Evolutionary conservation across 2,888 invertebrate genomes (phyloP), one percentile per base, ranked within the genome.

Genomic region (Aethes cnicana): DNA sequence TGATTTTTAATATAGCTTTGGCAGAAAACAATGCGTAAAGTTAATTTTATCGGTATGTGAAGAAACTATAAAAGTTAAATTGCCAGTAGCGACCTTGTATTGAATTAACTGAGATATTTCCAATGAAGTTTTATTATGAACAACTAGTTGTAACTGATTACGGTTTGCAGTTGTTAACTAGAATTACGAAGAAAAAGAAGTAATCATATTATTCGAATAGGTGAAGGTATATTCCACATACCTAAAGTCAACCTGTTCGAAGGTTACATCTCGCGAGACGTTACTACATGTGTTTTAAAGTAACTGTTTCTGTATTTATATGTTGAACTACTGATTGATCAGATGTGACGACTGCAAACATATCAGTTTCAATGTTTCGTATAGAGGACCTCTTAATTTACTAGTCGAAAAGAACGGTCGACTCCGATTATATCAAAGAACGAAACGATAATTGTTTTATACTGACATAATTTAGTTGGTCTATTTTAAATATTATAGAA

Each of bases 341-440:
- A 18, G 14, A 12, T 6, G 50, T 50, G 32, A 37, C 50, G 43
- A 50, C 43, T 50, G 36, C 30, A 39, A 28, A 21, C 32, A 35
- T 30, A 43, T 30, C 50, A 30, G 50, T 50, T 50, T 43, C 35
- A 36, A 23, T 23, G 20, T 14, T 49, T 14, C 4, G 14, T 16
- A 1, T 16, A 3, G n/a, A 43, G 28, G 36, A 25, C 54, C 57
- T 71, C 72, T 72, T 72, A 65, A 72, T 68, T 73, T 59, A 56
- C 49, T 42, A 47, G 47, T 54, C 58, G 53, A 44, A 53, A 57
- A 48, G 44, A 21, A n/a, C 48, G 47, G 39, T 53, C 33, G 5
- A 12, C 12, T 37, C 18, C 5, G 18, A 33, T 11, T 23, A 18
- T 8, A 35, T n/a, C n/a, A n/a, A n/a, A n/a, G n/a, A n/a, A n/a